A percentile compares a stretch with the other conserved stretches of the same genome.
Conservation (phyloP, 2,888 invertebrate species). For the Limnephilus rhombicus region DNA sequence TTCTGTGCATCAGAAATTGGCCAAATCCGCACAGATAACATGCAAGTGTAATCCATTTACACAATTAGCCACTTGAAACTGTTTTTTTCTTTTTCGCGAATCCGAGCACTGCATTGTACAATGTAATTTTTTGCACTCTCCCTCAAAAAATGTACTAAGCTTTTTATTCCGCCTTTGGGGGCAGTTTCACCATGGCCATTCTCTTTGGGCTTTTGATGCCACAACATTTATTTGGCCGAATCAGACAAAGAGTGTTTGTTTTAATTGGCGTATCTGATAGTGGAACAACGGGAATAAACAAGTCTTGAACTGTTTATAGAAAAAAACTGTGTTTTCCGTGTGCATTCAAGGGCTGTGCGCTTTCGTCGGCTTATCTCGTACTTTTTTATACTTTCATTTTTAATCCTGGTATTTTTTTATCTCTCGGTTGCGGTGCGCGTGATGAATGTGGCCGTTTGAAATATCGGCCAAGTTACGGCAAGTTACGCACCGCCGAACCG, state of each 20-base stretch:
- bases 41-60: not conserved
- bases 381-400: not conserved
- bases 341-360: too few species aligned
- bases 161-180: constrained; percentile 21
- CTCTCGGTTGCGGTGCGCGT: not conserved
- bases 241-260: not conserved
- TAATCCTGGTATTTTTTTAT: not conserved
- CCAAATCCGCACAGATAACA: not conserved
- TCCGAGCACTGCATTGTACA: not conserved
- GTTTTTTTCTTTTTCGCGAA: not conserved
- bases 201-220: not conserved
- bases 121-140: not conserved
- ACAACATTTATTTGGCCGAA: constrained; percentile 7
- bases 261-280: not conserved
- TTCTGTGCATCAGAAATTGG: not conserved
- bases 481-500: constrained; percentile 34
- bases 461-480: constrained; percentile 52
- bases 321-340: too few species aligned
- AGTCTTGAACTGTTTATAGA: too few species aligned
- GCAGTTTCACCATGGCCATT: constrained; percentile 5
- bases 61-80: not conserved
- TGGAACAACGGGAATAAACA: not conserved
- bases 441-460: constrained; percentile 32
- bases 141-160: not conserved
- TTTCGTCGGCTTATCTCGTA: not conserved